A percentile compares a stretch with the other conserved stretches of the same genome.
Conservation (phyloP, 1,140 invertebrate genomes). For the Aporrectodea caliginosa region DNA sequence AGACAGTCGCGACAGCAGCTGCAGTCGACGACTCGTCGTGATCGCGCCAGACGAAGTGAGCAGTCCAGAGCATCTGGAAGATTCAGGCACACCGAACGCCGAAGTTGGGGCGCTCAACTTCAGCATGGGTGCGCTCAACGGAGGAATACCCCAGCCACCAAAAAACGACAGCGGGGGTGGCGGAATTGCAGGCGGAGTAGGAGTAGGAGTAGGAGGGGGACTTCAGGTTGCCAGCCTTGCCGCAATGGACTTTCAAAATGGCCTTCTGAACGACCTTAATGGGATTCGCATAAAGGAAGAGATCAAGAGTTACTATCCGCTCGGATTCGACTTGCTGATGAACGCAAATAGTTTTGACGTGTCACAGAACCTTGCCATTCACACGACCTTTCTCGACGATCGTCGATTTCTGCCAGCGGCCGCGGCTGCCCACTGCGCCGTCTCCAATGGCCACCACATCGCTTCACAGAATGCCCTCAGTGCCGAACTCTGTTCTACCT, state of each 20-base stretch:
- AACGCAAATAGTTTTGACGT: background rate
- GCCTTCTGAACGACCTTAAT: background rate
- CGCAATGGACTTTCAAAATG: background rate
- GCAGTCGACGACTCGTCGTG: background rate
- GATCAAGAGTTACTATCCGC: background rate
- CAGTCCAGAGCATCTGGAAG: background rate
- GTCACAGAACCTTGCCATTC: background rate
- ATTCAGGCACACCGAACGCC: background rate
- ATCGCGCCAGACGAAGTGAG: background rate
- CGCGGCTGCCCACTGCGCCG: background rate
- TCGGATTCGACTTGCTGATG: background rate
- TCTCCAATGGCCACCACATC: background rate
- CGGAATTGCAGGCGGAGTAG: background rate
- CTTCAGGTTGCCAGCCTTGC: background rate
- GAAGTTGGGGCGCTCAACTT: conserved; percentile 3
- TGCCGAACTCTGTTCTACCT: background rate
- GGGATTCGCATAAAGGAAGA: background rate
- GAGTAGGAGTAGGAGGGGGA: too few species aligned
- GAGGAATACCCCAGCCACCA: background rate
- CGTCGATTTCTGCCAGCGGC: background rate
- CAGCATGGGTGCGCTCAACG: conserved; percentile 11
- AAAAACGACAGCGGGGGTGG: background rate
- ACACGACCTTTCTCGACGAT: background rate
- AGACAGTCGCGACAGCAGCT: background rate
- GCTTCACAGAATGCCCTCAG: background rate